These are phyloP conservation scores for Murina feae DNA, from an alignment of 2,113 vertebrate genomes.

Conservation along the genomic window DNA sequence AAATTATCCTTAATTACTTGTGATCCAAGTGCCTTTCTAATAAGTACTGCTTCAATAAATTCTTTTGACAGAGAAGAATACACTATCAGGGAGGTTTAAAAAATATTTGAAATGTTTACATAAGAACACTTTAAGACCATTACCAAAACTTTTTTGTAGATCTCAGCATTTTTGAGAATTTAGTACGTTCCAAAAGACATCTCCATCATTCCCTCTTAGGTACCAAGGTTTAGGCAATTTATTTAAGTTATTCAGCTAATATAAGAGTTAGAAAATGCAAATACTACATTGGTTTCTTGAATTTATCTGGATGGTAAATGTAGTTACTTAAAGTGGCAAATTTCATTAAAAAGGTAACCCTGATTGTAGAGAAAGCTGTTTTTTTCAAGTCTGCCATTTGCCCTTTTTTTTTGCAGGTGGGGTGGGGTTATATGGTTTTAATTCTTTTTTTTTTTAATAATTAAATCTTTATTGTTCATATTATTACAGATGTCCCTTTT, in stretches of 20 bases:
- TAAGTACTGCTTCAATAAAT: not conserved
- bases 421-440: not conserved
- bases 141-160: not conserved
- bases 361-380: not conserved
- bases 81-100: not conserved
- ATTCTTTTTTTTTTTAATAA: no score
- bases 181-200: not conserved
- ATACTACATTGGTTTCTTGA: conserved; percentile 21
- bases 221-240: not conserved
- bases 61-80: not conserved
- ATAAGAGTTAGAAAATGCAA: not conserved
- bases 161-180: not conserved
- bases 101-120: conserved; percentile 16
- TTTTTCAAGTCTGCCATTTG: not conserved
- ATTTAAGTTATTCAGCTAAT: not conserved
- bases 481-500: no score
- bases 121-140: not conserved
- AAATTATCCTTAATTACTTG: not conserved
- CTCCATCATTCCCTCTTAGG: not conserved
- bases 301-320: not conserved
- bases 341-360: not conserved
- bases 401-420: not conserved
- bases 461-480: no score
- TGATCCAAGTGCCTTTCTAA: not conserved
- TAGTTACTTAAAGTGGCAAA: not conserved